Percentiles rank a stretch among this genome's conserved stretches.
Conservation (phyloP, 2,113 vertebrate species). For the Neotragus moschatus region DNA sequence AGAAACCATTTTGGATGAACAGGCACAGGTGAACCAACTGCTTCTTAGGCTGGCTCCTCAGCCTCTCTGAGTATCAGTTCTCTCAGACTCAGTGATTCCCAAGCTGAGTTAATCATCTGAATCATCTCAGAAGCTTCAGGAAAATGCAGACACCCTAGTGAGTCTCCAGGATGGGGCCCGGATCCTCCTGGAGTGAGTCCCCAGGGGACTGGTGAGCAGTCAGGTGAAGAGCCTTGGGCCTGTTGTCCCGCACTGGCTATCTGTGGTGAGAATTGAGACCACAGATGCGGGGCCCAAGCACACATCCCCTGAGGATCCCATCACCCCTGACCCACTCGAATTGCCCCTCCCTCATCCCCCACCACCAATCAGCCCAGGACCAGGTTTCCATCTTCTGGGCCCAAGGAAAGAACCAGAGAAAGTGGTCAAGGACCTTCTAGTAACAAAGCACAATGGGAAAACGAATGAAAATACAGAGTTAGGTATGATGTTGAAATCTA, state of each 20-base stretch:
- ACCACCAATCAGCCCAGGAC: no score
- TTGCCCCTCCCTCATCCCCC: no score
- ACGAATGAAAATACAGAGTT: background rate
- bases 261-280: background rate
- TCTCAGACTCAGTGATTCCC: background rate
- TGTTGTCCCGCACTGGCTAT: fast-evolving
- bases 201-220: background rate
- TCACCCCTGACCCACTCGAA: no score
- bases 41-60: background rate
- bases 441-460: background rate
- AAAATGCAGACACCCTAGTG: background rate
- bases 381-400: background rate
- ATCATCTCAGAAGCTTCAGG: fast-evolving
- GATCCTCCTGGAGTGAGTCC: background rate
- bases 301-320: fast-evolving
- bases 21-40: background rate
- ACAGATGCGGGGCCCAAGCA: fast-evolving
- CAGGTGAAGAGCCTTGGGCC: fast-evolving
- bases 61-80: background rate
- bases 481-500: background rate
- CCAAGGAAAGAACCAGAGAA: background rate
- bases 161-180: fast-evolving
- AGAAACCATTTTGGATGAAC: background rate
- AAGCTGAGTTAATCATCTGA: background rate
- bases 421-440: background rate